Conservation (phyloP, 2,113 vertebrate genomes). For the Gracilinanus agilis region DNA sequence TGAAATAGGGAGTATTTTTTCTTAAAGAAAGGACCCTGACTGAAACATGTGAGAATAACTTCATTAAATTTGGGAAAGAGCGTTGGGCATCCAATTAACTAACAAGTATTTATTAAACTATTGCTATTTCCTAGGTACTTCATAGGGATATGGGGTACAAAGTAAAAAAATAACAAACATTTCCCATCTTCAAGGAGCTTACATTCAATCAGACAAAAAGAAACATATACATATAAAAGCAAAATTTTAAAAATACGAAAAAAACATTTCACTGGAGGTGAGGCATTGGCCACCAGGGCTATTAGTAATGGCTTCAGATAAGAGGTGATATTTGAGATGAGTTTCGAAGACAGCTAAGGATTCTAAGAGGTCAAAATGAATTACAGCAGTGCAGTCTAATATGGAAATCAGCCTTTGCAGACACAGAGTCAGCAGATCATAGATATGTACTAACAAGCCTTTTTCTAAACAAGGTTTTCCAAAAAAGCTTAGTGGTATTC, state of each 20-base stretch:
- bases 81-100: neutral
- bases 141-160: neutral
- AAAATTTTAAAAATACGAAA: neutral
- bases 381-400: neutral
- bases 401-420: neutral
- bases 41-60: neutral
- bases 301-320: neutral
- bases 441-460: neutral
- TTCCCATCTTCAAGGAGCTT: neutral
- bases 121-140: neutral
- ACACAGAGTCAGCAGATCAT: neutral
- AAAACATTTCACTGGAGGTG: neutral
- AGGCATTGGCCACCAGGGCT: neutral
- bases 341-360: neutral
- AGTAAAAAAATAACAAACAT: neutral
- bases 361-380: neutral
- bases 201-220: neutral
- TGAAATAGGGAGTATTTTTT: neutral
- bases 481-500: neutral
- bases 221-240: neutral
- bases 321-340: neutral
- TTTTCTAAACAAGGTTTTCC: neutral
- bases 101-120: neutral
- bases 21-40: neutral
- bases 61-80: neutral